Evolutionary conservation across 1,140 invertebrate species (phyloP), one percentile per base, ranked within the genome.

Genomic region (Eurosta solidaginis): DNA sequence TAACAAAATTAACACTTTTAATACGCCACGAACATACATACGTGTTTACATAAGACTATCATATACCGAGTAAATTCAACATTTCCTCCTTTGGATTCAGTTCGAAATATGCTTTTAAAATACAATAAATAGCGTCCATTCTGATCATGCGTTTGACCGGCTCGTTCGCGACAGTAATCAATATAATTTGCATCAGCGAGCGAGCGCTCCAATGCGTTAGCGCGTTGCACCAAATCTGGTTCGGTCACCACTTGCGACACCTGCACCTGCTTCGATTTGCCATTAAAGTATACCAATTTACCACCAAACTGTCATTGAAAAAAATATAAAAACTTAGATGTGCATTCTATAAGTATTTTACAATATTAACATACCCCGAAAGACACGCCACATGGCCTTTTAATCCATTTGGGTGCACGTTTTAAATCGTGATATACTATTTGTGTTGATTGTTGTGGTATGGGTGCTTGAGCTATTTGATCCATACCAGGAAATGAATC

Each of bases 401-500:
- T 92, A 74, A 96, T 89, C 96, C 96, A 98, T 84, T 94, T 95
- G 4, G 96, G 96, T 40, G 96, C 93, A 84, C 93, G 95, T 78
- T 90, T 92, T n/a, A 96, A 88, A 80, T 93, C 91, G 17, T 87
- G 87, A 73, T 89, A 89, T 27, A 92, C 89, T 40, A 90, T 87
- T 80, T 90, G 89, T 1, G 89, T 89, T 76, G 90, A 90, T 79
- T 87, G 88, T 79, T 91, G 89, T 77, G 92, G 90, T 33, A 90
- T 88, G 0, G 92, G 93, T 77, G 92, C 90, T 83, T 95, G 92
- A 3, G 91, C 89, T 77, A 93, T 91, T 78, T 91, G 92, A 89
- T 95, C 95, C 92, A 95, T 94, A 75, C 94, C 95, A 74, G 95
- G 95, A 88, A 98, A 98, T 5, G 96, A 97, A 83, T 97, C 96